Percentiles rank a stretch among this genome's conserved stretches.
phyloP scores from a whole-genome alignment of 2,113 vertebrate genomes.

The Pseudonaja textilis region DNA sequence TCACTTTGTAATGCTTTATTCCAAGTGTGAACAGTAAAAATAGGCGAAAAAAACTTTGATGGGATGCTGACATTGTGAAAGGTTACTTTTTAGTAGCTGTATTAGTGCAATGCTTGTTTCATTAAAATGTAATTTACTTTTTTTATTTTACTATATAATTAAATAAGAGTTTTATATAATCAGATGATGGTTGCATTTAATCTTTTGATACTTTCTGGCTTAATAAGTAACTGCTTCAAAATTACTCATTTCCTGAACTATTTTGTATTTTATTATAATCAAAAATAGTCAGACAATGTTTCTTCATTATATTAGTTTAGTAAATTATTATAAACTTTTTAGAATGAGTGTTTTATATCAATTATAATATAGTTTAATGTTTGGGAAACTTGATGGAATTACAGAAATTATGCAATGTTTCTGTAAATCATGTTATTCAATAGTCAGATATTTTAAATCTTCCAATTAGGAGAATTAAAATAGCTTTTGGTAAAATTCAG shows the following conservation, averaged over 20 bases:
- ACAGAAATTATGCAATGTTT: not conserved
- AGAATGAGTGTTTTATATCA: constrained; percentile 1
- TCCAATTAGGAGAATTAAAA: not conserved
- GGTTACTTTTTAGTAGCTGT: not conserved
- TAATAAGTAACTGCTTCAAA: not conserved
- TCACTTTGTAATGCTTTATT: not conserved
- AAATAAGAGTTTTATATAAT: not conserved
- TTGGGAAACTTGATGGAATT: not conserved
- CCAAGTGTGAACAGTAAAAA: not conserved
- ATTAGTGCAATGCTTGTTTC: not conserved
- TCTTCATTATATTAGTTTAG: not conserved
- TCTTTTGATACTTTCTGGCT: not conserved
- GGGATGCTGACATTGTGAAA: not conserved
- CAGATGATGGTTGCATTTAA: not conserved
- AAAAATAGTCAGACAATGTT: not conserved
- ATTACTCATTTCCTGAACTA: not conserved
- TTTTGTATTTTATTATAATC: constrained; percentile 7
- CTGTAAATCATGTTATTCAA: not conserved
- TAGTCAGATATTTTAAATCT: not conserved
- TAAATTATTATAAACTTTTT: constrained; percentile 17
- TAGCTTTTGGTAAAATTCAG: not conserved
- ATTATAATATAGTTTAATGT: not conserved
- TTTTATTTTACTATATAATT: not conserved
- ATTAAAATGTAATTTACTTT: not conserved
- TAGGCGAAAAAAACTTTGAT: not conserved